These are phyloP conservation scores for Agrochola lychnidis DNA, from an alignment of 2,888 invertebrate genomes.

Conservation along the genomic window DNA sequence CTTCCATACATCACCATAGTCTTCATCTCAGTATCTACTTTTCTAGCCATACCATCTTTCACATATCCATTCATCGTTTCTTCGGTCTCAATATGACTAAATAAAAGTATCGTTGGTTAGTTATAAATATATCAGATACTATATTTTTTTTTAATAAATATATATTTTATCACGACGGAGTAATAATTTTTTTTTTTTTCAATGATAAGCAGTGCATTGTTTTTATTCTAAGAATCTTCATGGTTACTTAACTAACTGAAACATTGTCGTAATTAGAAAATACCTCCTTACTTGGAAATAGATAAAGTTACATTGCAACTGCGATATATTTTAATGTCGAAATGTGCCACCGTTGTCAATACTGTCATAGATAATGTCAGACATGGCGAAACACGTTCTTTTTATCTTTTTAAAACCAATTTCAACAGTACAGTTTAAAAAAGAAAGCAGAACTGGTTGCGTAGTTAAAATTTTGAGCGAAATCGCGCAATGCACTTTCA, in stretches of 20 bases:
- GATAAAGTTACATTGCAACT: conserved; percentile 52
- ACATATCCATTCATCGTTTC: neutral
- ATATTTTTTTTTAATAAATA: neutral
- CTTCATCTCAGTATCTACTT: neutral
- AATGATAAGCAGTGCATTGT: conserved; percentile 37
- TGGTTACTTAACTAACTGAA: conserved; percentile 32
- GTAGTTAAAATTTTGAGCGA: neutral
- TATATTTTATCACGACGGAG: conserved; percentile 1
- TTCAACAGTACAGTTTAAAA: neutral
- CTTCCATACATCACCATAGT: neutral
- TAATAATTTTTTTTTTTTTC: neutral
- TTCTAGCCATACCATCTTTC: neutral
- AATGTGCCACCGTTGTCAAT: conserved; percentile 51
- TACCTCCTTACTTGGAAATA: conserved; percentile 48
- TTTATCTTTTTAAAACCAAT: conserved; percentile 20
- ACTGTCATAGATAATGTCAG: conserved; percentile 52
- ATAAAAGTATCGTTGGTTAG: neutral
- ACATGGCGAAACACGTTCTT: conserved; percentile 55
- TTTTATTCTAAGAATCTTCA: conserved; percentile 37
- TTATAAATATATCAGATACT: neutral
- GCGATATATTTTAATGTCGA: conserved; percentile 53
- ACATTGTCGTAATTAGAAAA: conserved; percentile 45
- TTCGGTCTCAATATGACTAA: neutral
- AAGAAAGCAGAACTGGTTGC: neutral
- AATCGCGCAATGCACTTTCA: neutral